Percentiles rank a stretch among this genome's conserved stretches.
phyloP scores from a whole-genome alignment of 2,888 invertebrate species.

The Leucoma salicis region DNA sequence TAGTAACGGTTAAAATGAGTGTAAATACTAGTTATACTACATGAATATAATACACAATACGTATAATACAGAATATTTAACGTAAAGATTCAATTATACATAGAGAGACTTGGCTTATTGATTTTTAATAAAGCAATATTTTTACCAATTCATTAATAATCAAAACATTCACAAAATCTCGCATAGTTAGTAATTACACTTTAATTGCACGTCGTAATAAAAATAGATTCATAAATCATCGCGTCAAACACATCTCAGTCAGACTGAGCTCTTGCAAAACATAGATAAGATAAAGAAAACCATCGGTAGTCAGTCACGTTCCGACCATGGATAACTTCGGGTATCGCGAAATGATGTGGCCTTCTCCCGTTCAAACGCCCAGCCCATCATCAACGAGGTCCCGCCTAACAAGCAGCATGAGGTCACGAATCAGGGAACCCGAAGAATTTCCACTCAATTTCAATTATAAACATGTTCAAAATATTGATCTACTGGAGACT shows the following conservation, averaged over 20 bases:
- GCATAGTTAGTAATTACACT: slow-evolving; percentile 15
- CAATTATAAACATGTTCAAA: slow-evolving; percentile 58
- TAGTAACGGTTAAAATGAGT: too few species aligned
- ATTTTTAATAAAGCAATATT: too few species aligned
- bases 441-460: slow-evolving; percentile 83
- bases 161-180: slow-evolving; percentile 17
- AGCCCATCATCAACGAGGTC: slow-evolving; percentile 52
- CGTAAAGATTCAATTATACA: too few species aligned
- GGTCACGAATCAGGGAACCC: slow-evolving; percentile 61
- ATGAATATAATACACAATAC: too few species aligned
- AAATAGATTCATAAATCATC: slow-evolving; percentile 70
- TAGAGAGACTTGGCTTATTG: too few species aligned
- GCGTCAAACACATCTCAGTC: slow-evolving; percentile 54
- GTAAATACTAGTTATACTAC: too few species aligned
- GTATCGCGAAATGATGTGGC: slow-evolving; percentile 82
- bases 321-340: slow-evolving; percentile 84
- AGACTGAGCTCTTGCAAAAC: slow-evolving; percentile 48
- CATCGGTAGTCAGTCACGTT: slow-evolving; percentile 51
- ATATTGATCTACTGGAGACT: slow-evolving; percentile 82
- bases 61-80: too few species aligned
- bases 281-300: slow-evolving; percentile 68
- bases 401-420: slow-evolving; percentile 65
- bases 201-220: slow-evolving; percentile 52
- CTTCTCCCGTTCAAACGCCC: slow-evolving; percentile 61
- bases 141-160: neutral